A percentile compares a stretch with the other conserved stretches of the same genome.
Conservation (phyloP, 2,113 vertebrate genomes). For the Rhegmatorhina hoffmannsi region DNA sequence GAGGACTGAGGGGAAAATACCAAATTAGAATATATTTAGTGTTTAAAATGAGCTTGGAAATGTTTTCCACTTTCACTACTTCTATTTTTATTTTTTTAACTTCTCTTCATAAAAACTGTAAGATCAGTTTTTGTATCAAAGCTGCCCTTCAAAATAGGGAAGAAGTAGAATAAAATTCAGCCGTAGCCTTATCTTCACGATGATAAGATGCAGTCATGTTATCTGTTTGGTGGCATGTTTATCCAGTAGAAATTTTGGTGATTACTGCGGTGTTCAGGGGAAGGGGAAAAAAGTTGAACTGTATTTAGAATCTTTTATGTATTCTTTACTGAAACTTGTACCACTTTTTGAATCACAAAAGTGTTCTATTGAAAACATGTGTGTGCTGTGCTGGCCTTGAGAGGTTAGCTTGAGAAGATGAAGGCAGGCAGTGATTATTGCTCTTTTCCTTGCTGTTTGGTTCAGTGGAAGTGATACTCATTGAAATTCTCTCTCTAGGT, state of each 20-base stretch:
- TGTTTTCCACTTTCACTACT: neutral
- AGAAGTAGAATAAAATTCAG: neutral
- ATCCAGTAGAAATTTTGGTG: neutral
- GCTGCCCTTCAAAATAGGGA: neutral
- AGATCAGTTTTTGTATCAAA: neutral
- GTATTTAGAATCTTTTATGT: neutral
- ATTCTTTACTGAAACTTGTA: neutral
- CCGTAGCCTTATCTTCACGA: neutral
- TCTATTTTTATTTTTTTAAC: neutral
- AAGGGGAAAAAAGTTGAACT: neutral
- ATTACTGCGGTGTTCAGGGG: neutral
- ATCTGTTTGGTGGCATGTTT: neutral
- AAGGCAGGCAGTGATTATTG: neutral
- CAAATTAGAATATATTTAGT: neutral
- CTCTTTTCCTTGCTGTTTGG: neutral
- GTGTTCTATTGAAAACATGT: neutral
- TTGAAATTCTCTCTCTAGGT: slow-evolving; percentile 77
- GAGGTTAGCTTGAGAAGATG: neutral
- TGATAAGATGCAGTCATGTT: neutral
- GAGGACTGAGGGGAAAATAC: neutral
- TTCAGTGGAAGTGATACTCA: neutral
- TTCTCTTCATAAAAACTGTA: neutral
- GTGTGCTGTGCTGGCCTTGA: neutral
- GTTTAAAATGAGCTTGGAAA: neutral
- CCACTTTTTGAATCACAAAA: neutral